These are phyloP conservation scores for Oenanthe melanoleuca DNA, from an alignment of 2,113 vertebrate species.

Conservation along the genomic window DNA sequence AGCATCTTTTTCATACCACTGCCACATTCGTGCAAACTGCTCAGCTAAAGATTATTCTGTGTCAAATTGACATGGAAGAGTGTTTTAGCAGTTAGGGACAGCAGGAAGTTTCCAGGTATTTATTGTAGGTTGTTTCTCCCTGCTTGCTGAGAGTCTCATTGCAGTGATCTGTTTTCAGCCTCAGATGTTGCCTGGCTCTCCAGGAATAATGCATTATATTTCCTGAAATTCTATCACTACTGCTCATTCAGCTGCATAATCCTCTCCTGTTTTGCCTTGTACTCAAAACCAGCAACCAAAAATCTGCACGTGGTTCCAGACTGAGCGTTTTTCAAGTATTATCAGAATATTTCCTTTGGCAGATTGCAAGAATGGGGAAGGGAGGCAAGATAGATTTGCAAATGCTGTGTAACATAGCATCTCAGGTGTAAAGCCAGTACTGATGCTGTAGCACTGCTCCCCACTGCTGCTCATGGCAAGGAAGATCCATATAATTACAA, in stretches of 20 bases:
- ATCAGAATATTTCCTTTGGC: not conserved
- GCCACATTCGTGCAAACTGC: not conserved
- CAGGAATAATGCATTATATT: not conserved
- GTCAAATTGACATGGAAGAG: not conserved
- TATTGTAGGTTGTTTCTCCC: not conserved
- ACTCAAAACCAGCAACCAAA: not conserved
- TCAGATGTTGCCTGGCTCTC: not conserved
- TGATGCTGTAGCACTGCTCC: not conserved
- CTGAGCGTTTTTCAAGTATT: not conserved
- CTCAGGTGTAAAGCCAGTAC: not conserved
- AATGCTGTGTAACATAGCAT: not conserved
- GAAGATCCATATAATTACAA: not conserved
- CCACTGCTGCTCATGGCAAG: rapidly evolving
- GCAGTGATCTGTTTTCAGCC: not conserved
- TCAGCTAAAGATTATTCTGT: not conserved
- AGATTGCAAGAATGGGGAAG: not conserved
- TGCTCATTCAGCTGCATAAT: slow-evolving; percentile 34
- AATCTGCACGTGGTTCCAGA: not conserved
- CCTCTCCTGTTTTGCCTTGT: slow-evolving; percentile 21
- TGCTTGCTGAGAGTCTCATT: not conserved
- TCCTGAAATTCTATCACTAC: not conserved
- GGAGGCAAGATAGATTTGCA: not conserved
- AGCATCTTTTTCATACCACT: not conserved
- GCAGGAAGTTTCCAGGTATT: not conserved
- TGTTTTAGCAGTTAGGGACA: not conserved